Base-by-base conservation (phyloP, 2,888 invertebrate species). In the Malachius bipustulatus region DNA sequence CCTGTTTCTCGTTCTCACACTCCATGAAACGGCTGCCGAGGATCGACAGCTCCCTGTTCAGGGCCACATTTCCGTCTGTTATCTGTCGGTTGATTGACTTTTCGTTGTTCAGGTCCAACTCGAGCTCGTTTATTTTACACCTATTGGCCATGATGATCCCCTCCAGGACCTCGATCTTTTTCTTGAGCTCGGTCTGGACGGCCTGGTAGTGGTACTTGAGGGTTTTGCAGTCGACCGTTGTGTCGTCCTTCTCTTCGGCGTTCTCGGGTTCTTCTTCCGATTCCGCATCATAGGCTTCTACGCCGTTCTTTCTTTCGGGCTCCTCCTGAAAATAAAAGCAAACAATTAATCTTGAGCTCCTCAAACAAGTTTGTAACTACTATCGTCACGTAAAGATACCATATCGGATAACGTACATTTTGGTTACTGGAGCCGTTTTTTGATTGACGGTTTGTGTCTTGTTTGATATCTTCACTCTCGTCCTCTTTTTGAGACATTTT, bases 21-120 rank as follows among this genome's bases (percentile, higher is more conserved):
- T 67, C 65, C 47, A 67, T 66, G 40, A 60, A 60, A 32, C 55
- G 52, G 44, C 68, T 65, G 41, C 66, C 62, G 16, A 65, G 56
- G 30, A 48, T 39, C 4, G 37, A 36, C 26, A 60, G 37, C 42
- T 63, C 57, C 29, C 56, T 48, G 35, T 50, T 51, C 16, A 63
- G 38, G 10, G 42, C 34, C 26, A 52, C 51, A 27, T 54, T 51
- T 39, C 58, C 56, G 34, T 49, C 47, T 3, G 44, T 34, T 37
- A 53, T 45, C 31, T 50, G 40, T 4, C 39, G 41, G 16, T 48
- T 54, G n/a, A 48, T 35, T 13, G 49, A 46, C 30, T 50, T 54
- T 42, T 61, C 59, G 10, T 50, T 49, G 12, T 36, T 38, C 15
- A 61, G 40, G 3, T 43, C 39, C 12, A 46, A 48, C 24, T 55